These are phyloP conservation scores for Drosophila leontia DNA, from an alignment of 1,140 invertebrate species.

Conservation along the genomic window DNA sequence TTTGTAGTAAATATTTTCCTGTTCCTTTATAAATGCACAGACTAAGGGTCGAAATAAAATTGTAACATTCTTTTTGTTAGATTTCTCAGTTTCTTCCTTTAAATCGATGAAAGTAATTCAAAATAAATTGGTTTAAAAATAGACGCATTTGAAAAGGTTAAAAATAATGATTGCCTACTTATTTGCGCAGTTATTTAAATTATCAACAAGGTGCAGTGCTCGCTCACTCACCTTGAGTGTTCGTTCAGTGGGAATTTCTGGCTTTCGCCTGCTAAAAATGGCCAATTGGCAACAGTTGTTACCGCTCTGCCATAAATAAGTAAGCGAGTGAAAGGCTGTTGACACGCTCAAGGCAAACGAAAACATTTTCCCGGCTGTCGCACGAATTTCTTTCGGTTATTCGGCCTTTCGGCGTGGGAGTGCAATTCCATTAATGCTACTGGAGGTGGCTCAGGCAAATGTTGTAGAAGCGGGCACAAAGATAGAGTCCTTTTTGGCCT, in stretches of 20 bases:
- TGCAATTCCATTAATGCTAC: slow-evolving; percentile 34
- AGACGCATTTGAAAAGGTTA: not conserved
- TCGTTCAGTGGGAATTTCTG: not conserved
- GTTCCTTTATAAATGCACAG: not conserved
- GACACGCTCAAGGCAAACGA: slow-evolving; percentile 8
- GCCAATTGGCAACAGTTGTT: slow-evolving; percentile 26
- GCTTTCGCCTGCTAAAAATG: not conserved
- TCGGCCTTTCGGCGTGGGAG: slow-evolving; percentile 15
- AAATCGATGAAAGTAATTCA: slow-evolving; percentile 3
- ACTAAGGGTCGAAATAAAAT: no score
- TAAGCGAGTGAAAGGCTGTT: slow-evolving; percentile 20
- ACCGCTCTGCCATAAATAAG: slow-evolving; percentile 30
- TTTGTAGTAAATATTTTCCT: not conserved
- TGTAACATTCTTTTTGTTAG: no score
- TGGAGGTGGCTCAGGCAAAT: slow-evolving; percentile 9
- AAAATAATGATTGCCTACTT: slow-evolving; percentile 27
- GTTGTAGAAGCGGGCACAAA: not conserved
- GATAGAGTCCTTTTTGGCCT: slow-evolving; percentile 17
- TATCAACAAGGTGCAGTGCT: not conserved
- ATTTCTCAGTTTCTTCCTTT: not conserved
- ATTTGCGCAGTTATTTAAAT: slow-evolving; percentile 8
- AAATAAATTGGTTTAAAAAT: slow-evolving; percentile 2
- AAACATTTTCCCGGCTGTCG: slow-evolving; percentile 21
- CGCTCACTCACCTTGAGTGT: not conserved
- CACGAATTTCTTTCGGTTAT: not conserved